Evolutionary conservation across 1,140 invertebrate species (phyloP).

Genomic region (Nebria ingens): DNA sequence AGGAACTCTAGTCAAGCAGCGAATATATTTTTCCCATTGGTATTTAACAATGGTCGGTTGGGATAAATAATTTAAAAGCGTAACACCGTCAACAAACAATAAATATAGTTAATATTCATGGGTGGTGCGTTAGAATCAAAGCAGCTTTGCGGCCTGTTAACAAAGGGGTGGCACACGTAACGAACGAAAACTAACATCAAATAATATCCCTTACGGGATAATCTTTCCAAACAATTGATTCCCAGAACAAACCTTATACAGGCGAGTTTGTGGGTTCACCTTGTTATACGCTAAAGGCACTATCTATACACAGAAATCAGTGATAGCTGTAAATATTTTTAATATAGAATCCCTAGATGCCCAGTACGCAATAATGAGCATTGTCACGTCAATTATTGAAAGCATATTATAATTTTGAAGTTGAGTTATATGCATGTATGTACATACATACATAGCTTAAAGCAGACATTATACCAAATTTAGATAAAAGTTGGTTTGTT

Average conservation of each 20-base stretch:
- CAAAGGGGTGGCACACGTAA: not conserved
- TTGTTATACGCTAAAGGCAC: too few species aligned
- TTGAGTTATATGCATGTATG: too few species aligned
- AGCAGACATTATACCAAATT: too few species aligned
- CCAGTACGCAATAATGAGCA: too few species aligned
- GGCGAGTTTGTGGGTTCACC: not conserved
- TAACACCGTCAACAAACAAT: constrained; percentile 8
- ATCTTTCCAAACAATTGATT: constrained; percentile 7
- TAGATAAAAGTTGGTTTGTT: too few species aligned
- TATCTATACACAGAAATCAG: too few species aligned
- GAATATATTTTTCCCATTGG: not conserved
- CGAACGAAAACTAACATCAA: constrained; percentile 1
- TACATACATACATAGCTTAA: too few species aligned
- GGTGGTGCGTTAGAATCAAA: not conserved
- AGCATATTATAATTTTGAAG: too few species aligned
- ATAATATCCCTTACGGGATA: constrained; percentile 6
- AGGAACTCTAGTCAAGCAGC: too few species aligned
- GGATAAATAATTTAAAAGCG: constrained; percentile 8
- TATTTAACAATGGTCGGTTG: not conserved
- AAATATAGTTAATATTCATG: constrained; percentile 8
- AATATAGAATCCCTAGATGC: too few species aligned
- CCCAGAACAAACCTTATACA: not conserved
- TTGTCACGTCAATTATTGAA: too few species aligned
- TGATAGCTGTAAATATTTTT: too few species aligned
- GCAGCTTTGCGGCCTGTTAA: not conserved